Base-by-base conservation (phyloP, 1,140 invertebrate genomes). In the Drosophila watanabei region DNA sequence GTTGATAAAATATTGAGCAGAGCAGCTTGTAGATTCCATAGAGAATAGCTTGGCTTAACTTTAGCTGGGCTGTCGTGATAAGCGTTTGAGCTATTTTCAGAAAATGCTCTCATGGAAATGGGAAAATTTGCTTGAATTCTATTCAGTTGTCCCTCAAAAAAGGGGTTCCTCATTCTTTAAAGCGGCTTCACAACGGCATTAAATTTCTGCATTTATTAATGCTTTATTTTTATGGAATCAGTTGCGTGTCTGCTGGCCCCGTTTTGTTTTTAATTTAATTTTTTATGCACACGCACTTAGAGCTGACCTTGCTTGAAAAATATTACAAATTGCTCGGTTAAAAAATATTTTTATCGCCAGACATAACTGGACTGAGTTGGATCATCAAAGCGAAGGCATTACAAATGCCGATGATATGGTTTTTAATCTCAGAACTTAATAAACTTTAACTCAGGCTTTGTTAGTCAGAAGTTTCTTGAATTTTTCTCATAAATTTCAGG, bases 1-100 rank as follows among this genome's bases (percentile, higher is more conserved):
- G 78, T 72, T 84, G 75, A 75, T 86, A 86, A 86, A 82, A 86
- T 86, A 86, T 86, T 79, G 82, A 86, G 69, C 54, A n/a, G 2
- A 37, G 52, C 82, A 86, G 60, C 72, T 57, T 32, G 32, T 43
- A 52, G 66, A 62, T 54, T 61, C 46, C 51, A 33, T 59, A 2
- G 33, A 24, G 52, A 30, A 49, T n/a, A 46, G 54, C 30, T 33
- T 18, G n/a, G 51, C 52, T 24, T 37, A 24, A n/a, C 37, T 39
- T 45, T 66, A 49, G 45, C 65, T n/a, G 57, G 30, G 39, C 65
- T 79, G 59, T 51, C 77, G 58, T 68, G 81, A 84, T 84, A 84
- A 84, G 79, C 79, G 45, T 69, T 82, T 82, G 61, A 82, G 75
- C 70, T 66, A 79, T 86, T 86, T 79, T 18, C 69, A 68, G 62